Evolutionary conservation across 92 coral and sea anemone species (phyloP).

Genomic region (Blastomussa wellsi): DNA sequence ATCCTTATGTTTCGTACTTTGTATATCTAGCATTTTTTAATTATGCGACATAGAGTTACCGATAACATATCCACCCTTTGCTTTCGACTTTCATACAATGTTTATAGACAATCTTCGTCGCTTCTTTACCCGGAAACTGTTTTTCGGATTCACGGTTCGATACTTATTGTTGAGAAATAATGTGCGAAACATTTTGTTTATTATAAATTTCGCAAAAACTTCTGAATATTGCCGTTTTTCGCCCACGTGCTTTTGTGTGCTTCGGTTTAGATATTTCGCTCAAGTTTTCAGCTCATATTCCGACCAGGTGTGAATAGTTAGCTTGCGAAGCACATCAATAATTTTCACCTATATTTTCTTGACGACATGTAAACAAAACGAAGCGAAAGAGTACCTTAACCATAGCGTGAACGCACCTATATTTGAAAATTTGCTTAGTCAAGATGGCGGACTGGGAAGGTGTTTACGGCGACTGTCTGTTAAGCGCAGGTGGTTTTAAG

Average conservation of each 20-base stretch:
- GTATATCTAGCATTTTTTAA: constrained; percentile 4
- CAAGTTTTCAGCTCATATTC: background rate
- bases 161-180: background rate
- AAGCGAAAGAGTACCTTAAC: constrained; percentile 29
- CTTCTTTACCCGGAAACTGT: constrained; percentile 16
- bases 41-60: constrained; percentile 7
- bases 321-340: background rate
- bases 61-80: background rate
- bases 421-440: constrained; percentile 42
- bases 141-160: constrained; percentile 24
- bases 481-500: constrained; percentile 29
- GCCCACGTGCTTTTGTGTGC: constrained; percentile 3
- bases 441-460: constrained; percentile 41
- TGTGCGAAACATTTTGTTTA: constrained; percentile 2
- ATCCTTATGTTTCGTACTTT: background rate
- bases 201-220: background rate
- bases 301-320: background rate
- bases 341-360: background rate
- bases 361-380: constrained; percentile 7
- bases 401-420: constrained; percentile 30
- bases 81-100: background rate
- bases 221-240: constrained; percentile 22
- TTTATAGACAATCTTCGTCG: background rate
- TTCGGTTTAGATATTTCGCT: background rate
- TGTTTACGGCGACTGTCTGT: constrained; percentile 19